Evolutionary conservation across 2,888 invertebrate species (phyloP).

Genomic region (Chromoteleia sp.): DNA sequence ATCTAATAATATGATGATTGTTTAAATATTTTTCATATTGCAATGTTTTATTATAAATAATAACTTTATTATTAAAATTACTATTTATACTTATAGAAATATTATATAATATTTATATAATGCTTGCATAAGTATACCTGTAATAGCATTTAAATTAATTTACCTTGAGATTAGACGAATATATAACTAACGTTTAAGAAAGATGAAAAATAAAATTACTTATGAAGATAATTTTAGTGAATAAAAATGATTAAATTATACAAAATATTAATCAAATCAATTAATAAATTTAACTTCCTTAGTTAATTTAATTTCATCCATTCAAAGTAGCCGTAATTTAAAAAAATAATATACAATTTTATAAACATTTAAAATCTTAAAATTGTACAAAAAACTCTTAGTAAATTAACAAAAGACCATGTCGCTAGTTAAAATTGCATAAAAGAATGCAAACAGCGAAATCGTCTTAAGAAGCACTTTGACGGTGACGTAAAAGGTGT

Average conservation of each 20-base stretch:
- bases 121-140: neutral
- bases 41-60: too few species aligned
- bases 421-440: slow-evolving; percentile 18
- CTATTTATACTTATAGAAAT: neutral
- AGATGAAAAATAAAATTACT: neutral
- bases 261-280: too few species aligned
- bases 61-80: neutral
- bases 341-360: neutral
- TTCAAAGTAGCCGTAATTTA: too few species aligned
- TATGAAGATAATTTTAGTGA: neutral
- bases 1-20: too few species aligned
- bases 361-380: neutral
- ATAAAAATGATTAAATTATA: neutral
- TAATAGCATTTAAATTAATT: neutral
- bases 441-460: slow-evolving; percentile 40
- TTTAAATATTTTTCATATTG: neutral
- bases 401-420: neutral
- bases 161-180: neutral
- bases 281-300: too few species aligned
- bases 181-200: neutral
- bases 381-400: neutral
- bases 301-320: too few species aligned
- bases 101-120: neutral
- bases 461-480: slow-evolving; percentile 64
- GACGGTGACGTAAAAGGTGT: slow-evolving; percentile 45